phyloP scores from a whole-genome alignment of 2,888 invertebrate genomes.

The Gastrophysa polygoni region DNA sequence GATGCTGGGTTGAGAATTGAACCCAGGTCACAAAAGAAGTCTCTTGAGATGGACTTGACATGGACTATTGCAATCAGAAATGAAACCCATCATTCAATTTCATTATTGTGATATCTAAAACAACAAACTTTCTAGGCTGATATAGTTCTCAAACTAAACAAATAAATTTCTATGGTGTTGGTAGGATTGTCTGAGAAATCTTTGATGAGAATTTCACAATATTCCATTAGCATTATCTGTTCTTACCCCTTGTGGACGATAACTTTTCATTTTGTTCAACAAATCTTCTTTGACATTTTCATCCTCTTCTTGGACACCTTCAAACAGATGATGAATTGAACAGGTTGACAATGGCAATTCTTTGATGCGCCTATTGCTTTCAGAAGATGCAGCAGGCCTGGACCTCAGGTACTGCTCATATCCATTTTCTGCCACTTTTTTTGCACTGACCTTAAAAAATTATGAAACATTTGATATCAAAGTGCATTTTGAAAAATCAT shows the following conservation, averaged over 20 bases:
- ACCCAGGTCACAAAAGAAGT: no score
- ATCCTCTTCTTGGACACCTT: conserved; percentile 48
- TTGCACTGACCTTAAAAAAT: conserved; percentile 64
- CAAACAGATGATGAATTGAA: conserved; percentile 70
- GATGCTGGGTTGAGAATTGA: no score
- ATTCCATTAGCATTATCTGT: conserved; percentile 22
- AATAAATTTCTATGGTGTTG: no score
- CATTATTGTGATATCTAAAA: no score
- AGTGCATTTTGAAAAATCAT: neutral
- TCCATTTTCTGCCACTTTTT: conserved; percentile 82
- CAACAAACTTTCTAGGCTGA: no score
- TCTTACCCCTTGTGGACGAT: conserved; percentile 75
- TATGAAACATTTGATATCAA: neutral
- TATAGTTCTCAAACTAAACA: no score
- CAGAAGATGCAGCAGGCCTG: conserved; percentile 85
- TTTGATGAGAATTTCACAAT: neutral
- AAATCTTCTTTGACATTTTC: conserved; percentile 60
- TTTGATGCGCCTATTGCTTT: conserved; percentile 88
- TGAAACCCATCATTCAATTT: no score
- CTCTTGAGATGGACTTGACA: no score
- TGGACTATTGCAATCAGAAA: no score
- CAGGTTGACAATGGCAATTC: conserved; percentile 63
- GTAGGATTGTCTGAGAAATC: no score
- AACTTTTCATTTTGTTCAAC: conserved; percentile 73
- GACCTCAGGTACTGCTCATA: conserved; percentile 90